Evolutionary conservation across 2,888 invertebrate genomes (phyloP), one percentile per base, ranked within the genome.

Genomic region (Aspidapion aeneum): DNA sequence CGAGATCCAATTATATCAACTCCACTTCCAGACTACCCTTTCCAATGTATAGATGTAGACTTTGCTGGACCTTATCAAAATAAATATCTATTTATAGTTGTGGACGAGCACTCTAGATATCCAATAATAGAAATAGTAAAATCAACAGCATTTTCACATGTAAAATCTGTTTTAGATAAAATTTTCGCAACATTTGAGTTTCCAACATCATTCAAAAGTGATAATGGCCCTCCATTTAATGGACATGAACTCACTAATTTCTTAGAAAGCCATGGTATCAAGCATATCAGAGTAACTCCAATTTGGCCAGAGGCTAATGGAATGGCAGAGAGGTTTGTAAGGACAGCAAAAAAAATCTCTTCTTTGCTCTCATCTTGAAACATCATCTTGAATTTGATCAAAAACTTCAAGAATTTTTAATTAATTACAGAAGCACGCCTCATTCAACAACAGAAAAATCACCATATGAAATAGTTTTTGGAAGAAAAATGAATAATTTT

Each of bases 231-330:
- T 12, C 65, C 68, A 12, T 68, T 68, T 21, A 64, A 58, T 21
- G 51, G 64, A 16, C 55, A 55, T 22, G 58, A 67, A 5, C 63
- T 67, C 20, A 58, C 35, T 54, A 55, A 62, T 1, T 65, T 49
- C n/a, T 18, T 35, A 35, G 12, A 58, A 9, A 52, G 51, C 2
- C 21, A 49, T 3, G 56, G 51, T 12, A 63, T 69, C 7, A 64
- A 65, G 62, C 67, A 68, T 21, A 22, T 61, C n/a, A n/a, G 17
- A 58, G 58, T 64, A 1, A 68, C 68, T n/a, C 66, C 64, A 3
- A 62, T 57, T 21, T 69, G 69, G 69, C 66, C 68, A 20, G 65
- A 66, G 63, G 65, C 66, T 16, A 68, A 67, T 56, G 69, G 67
- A 1, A 50, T 64, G 21, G 62, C 62, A 18, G 69, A 69, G 62